Evolutionary conservation across 2,888 invertebrate genomes (phyloP).

Genomic region (Noctua janthe): DNA sequence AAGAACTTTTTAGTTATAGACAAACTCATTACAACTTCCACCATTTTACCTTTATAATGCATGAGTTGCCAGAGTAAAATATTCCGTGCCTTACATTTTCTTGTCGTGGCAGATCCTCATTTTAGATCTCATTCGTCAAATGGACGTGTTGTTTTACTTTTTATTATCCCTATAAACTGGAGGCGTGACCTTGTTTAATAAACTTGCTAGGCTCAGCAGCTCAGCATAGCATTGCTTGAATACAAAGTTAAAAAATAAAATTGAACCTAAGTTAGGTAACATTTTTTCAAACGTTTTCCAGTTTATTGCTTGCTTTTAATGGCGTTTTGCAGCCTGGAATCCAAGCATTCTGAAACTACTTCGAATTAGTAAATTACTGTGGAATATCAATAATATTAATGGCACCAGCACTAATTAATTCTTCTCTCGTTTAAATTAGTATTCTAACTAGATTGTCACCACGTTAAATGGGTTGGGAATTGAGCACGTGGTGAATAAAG

Average conservation of each 20-base stretch:
- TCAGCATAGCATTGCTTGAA: constrained; percentile 73
- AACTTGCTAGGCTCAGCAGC: constrained; percentile 72
- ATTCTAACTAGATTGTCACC: neutral
- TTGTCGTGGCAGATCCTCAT: constrained; percentile 75
- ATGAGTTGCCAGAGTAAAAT: constrained; percentile 54
- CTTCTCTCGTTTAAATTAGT: constrained; percentile 13
- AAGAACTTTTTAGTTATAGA: constrained; percentile 61
- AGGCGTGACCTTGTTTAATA: constrained; percentile 83
- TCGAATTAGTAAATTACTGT: neutral
- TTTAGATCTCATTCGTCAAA: constrained; percentile 85
- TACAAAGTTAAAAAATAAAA: constrained; percentile 75
- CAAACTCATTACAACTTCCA: constrained; percentile 65
- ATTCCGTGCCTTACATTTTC: constrained; percentile 65
- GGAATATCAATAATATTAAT: constrained; percentile 16
- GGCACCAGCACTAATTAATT: constrained; percentile 18
- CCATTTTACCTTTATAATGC: constrained; percentile 53
- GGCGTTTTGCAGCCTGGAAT: neutral
- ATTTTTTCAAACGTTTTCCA: constrained; percentile 42
- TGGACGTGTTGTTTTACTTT: constrained; percentile 86
- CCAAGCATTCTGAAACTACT: neutral
- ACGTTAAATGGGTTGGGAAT: neutral
- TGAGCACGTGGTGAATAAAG: neutral
- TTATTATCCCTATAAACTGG: constrained; percentile 84
- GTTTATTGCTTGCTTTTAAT: constrained; percentile 3
- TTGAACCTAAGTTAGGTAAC: neutral